Percentiles rank a stretch among this genome's conserved stretches.
phyloP scores from a whole-genome alignment of 2,113 vertebrate genomes.

The Saguinus imperator region DNA sequence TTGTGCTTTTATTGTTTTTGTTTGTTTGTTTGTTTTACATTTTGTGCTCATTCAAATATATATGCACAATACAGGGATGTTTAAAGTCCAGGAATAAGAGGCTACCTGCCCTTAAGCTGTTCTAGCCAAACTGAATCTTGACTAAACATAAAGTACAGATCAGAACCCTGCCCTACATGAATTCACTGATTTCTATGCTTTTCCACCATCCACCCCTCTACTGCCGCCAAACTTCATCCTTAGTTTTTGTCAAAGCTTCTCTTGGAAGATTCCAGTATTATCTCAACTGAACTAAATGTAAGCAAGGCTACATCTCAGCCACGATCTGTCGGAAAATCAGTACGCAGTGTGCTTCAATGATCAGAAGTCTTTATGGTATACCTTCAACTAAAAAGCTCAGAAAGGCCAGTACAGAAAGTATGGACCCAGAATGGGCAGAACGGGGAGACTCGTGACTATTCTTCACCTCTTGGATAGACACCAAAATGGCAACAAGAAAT shows the following conservation, averaged over 20 bases:
- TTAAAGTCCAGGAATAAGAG: background rate
- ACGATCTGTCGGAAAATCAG: background rate
- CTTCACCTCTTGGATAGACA: background rate
- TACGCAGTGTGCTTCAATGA: background rate
- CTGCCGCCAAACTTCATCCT: background rate
- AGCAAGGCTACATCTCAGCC: background rate
- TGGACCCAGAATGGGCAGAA: background rate
- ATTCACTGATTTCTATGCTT: background rate
- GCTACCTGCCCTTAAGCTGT: background rate
- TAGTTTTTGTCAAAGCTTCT: background rate
- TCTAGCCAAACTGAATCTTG: background rate
- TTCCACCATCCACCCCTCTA: background rate
- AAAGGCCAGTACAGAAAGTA: background rate
- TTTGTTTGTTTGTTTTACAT: background rate
- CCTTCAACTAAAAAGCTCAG: constrained; percentile 15
- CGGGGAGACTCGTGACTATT: background rate
- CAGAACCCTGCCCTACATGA: background rate
- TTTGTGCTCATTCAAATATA: background rate
- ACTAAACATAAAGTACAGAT: background rate
- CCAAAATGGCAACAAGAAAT: constrained; percentile 13
- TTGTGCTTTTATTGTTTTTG: background rate
- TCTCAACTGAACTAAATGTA: background rate
- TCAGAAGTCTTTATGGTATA: background rate
- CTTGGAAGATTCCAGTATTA: background rate
- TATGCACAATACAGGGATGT: background rate